phyloP scores from a whole-genome alignment of 2,888 invertebrate genomes.

The Troides helena region DNA sequence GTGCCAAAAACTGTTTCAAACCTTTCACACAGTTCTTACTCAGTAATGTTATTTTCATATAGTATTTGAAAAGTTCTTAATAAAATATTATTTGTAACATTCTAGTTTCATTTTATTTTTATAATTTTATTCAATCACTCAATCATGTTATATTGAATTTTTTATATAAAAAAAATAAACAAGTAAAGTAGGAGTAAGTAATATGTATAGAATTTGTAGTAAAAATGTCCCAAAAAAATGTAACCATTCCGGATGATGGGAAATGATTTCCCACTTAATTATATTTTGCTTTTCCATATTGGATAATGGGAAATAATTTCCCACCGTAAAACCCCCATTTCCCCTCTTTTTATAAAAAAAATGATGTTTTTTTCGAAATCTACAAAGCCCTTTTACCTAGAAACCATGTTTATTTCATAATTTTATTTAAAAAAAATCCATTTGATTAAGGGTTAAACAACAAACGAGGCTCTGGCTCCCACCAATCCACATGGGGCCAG shows the following conservation, averaged over 20 bases:
- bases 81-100: conserved; percentile 35
- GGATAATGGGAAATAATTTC: no score
- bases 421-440: no score
- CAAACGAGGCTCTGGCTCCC: no score
- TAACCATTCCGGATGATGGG: conserved; percentile 28
- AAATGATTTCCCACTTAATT: conserved; percentile 34
- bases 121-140: conserved; percentile 16
- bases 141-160: conserved; percentile 32
- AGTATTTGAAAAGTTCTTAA: conserved; percentile 30
- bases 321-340: no score
- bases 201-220: conserved; percentile 37
- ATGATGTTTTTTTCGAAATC: no score
- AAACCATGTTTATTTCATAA: no score
- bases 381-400: no score
- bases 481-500: no score
- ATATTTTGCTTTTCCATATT: conserved; percentile 26
- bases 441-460: no score
- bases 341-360: no score
- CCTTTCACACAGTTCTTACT: conserved; percentile 33
- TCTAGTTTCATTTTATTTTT: background rate
- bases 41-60: no score
- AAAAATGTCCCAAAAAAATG: conserved; percentile 33
- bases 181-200: no score
- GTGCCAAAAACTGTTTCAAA: conserved; percentile 32
- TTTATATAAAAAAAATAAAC: conserved; percentile 35